These are phyloP conservation scores for Albula glossodonta DNA, from an alignment of 2,113 vertebrate genomes.

Conservation along the genomic window DNA sequence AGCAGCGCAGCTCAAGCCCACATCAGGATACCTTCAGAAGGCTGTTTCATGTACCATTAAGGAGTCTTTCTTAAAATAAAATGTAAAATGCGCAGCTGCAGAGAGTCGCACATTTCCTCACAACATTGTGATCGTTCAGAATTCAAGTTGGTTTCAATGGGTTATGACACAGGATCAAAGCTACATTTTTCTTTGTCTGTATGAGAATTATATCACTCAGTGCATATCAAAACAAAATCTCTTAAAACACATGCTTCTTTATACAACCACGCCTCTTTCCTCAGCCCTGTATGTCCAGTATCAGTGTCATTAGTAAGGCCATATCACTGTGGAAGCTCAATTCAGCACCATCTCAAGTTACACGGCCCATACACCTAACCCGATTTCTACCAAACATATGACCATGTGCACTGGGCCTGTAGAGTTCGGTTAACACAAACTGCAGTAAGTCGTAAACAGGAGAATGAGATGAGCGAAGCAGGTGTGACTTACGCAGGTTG, in stretches of 20 bases:
- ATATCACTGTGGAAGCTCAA: no score
- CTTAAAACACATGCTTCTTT: neutral
- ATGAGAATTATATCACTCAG: neutral
- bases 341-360: no score
- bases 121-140: no score
- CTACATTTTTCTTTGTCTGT: neutral
- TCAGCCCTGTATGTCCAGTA: no score
- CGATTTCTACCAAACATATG: neutral
- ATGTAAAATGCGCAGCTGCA: no score
- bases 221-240: neutral
- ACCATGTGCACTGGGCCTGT: neutral
- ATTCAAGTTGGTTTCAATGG: neutral
- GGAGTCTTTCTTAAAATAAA: no score
- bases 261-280: neutral
- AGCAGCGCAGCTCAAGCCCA: neutral
- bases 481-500: constrained; percentile 85
- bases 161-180: neutral
- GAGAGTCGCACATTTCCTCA: no score
- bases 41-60: neutral
- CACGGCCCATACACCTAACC: neutral
- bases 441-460: constrained; percentile 15
- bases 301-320: no score
- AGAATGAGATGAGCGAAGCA: neutral
- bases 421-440: neutral
- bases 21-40: neutral